These are phyloP conservation scores for Callorhinus ursinus DNA, from an alignment of 2,113 vertebrate species.

Conservation along the genomic window DNA sequence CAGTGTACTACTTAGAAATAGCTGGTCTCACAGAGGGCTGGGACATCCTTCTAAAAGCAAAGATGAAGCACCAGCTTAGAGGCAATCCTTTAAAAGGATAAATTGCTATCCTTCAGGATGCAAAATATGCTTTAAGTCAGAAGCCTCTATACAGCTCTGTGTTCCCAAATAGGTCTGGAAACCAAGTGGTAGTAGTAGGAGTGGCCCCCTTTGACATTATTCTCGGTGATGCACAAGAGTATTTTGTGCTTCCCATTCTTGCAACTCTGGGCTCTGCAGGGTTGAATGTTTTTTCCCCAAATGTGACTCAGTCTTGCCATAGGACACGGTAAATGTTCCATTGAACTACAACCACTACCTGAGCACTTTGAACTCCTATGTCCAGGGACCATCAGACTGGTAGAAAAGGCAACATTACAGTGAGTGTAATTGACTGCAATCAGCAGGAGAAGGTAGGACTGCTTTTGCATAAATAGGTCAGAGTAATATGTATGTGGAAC, in stretches of 20 bases:
- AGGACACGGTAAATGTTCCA: background rate
- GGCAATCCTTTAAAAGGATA: background rate
- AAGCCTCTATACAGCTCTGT: background rate
- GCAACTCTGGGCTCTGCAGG: background rate
- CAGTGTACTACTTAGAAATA: background rate
- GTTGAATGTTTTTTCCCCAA: background rate
- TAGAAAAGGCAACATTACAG: background rate
- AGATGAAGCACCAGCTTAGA: background rate
- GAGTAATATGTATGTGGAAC: background rate
- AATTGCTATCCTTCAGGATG: background rate
- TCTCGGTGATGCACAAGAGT: background rate
- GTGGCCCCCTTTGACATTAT: background rate
- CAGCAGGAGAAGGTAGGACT: background rate
- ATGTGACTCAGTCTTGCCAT: background rate
- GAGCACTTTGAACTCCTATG: background rate
- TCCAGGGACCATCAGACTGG: background rate
- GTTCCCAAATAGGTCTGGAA: background rate
- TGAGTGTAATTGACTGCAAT: background rate
- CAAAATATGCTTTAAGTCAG: background rate
- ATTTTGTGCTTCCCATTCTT: background rate
- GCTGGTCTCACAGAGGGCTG: background rate
- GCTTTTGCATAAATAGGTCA: background rate
- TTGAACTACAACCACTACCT: background rate
- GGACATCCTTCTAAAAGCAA: background rate
- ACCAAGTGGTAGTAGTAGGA: background rate